Percentiles rank a stretch among this genome's conserved stretches.
Conservation (phyloP, 2,113 vertebrate genomes). For the Leptobrachium ailaonicum region DNA sequence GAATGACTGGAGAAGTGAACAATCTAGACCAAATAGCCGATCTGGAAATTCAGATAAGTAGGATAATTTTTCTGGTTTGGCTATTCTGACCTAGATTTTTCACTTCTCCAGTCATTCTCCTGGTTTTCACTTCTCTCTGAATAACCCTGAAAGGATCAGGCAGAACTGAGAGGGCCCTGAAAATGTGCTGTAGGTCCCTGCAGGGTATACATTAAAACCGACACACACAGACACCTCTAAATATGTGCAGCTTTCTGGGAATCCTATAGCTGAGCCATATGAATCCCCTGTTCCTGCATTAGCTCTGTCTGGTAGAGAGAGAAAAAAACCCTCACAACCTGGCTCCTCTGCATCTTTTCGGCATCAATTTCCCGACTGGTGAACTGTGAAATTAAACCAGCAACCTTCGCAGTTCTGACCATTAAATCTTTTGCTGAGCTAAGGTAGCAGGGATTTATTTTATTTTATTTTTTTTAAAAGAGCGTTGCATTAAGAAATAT, state of each 20-base stretch:
- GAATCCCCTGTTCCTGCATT: background rate
- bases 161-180: no score
- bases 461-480: conserved; percentile 36
- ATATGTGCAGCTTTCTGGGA: background rate
- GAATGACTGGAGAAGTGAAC: no score
- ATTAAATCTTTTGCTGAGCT: conserved; percentile 51
- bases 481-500: conserved; percentile 39
- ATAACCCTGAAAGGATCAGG: no score
- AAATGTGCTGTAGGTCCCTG: no score
- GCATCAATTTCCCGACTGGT: conserved; percentile 50
- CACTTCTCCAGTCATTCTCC: no score
- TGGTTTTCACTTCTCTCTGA: no score
- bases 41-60: no score
- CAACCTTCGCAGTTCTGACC: conserved; percentile 47
- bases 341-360: conserved; percentile 44
- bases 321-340: conserved; percentile 25
- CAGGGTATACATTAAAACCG: no score
- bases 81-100: no score
- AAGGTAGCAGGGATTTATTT: conserved; percentile 20
- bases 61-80: no score
- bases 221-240: no score
- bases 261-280: conserved; percentile 16
- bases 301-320: conserved; percentile 22
- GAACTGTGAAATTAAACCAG: conserved; percentile 50
- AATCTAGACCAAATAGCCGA: no score